Evolutionary conservation across 2,888 invertebrate species (phyloP).

Genomic region (Dryobotodes eremita): DNA sequence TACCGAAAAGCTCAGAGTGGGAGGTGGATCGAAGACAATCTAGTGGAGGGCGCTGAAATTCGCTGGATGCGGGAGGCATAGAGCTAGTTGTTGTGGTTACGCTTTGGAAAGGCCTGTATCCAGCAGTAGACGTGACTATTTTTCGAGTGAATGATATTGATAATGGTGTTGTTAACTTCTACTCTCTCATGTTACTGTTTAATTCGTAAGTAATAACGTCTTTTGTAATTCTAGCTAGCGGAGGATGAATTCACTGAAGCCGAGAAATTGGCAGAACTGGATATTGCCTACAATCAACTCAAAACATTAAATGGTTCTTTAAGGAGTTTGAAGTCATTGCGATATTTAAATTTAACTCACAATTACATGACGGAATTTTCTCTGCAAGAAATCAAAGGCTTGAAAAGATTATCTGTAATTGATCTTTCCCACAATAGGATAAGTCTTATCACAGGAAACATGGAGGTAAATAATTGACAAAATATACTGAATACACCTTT

Average conservation of each 20-base stretch:
- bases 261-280: conserved; percentile 92
- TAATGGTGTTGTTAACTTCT: neutral
- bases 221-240: conserved; percentile 89
- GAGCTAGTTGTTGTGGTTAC: neutral
- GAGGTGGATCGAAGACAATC: neutral
- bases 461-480: conserved; percentile 88
- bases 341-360: conserved; percentile 93
- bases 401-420: conserved; percentile 93
- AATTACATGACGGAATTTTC: conserved; percentile 95
- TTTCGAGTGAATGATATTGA: neutral
- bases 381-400: conserved; percentile 94
- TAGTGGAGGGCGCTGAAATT: neutral
- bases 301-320: conserved; percentile 94
- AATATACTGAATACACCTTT: neutral
- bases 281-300: conserved; percentile 94
- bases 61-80: neutral
- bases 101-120: neutral
- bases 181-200: neutral
- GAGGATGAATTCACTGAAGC: conserved; percentile 94
- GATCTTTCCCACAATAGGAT: conserved; percentile 95
- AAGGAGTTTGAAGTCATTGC: conserved; percentile 92
- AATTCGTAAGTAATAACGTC: neutral
- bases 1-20: neutral
- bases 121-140: neutral
- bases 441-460: conserved; percentile 91